phyloP scores from a whole-genome alignment of 2,888 invertebrate genomes.

The Ichneumon xanthorius region DNA sequence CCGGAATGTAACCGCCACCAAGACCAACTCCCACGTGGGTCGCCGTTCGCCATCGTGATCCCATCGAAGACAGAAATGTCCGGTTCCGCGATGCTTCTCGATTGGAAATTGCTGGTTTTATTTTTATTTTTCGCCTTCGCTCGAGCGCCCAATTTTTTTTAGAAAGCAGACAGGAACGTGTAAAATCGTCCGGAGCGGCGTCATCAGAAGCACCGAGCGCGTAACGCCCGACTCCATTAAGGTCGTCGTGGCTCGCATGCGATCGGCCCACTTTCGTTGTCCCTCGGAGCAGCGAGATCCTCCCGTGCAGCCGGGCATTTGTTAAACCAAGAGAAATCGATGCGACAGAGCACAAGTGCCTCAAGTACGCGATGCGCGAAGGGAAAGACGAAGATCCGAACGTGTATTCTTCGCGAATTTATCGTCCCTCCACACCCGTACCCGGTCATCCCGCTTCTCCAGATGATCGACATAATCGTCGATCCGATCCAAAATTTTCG shows the following conservation, averaged over 20 bases:
- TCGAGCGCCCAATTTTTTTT: conserved; percentile 68
- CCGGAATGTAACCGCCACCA: no score
- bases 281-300: conserved; percentile 26
- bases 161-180: conserved; percentile 71
- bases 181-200: conserved; percentile 42
- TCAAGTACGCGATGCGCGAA: neutral
- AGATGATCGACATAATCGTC: conserved; percentile 19
- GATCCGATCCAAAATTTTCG: no score
- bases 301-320: conserved; percentile 10
- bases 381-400: neutral
- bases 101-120: conserved; percentile 13
- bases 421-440: neutral
- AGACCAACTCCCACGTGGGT: neutral
- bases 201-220: conserved; percentile 62
- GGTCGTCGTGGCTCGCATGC: conserved; percentile 68
- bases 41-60: neutral
- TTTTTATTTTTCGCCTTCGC: conserved; percentile 31
- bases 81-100: neutral
- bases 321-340: conserved; percentile 67
- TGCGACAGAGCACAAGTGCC: conserved; percentile 28
- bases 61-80: neutral
- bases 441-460: neutral
- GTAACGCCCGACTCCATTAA: conserved; percentile 72
- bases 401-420: conserved; percentile 22
- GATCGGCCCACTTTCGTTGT: conserved; percentile 80